Percentiles rank a stretch among this genome's conserved stretches.
Evolutionary conservation across 2,113 vertebrate genomes (phyloP).

Genomic region (Malaclemys terrapin): DNA sequence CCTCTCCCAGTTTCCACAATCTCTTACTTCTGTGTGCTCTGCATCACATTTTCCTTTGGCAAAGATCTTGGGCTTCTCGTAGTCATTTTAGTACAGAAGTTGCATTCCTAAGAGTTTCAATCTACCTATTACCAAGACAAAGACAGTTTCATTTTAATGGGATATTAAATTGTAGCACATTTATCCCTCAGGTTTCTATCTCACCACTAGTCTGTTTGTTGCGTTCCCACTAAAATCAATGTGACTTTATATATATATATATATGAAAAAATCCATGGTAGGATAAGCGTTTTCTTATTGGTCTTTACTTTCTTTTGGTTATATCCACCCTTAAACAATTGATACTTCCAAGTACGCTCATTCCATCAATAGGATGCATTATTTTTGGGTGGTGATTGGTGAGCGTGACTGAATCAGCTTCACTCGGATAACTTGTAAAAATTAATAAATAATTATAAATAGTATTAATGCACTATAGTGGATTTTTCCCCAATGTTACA

Average conservation of each 20-base stretch:
- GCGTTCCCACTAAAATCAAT: background rate
- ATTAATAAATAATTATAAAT: background rate
- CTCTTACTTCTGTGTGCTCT: background rate
- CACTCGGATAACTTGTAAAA: background rate
- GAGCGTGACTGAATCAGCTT: background rate
- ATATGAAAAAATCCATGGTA: background rate
- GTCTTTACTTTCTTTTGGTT: background rate
- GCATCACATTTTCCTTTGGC: background rate
- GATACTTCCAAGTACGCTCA: background rate
- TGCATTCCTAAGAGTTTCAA: background rate
- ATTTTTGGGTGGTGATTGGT: background rate
- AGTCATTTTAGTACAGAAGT: background rate
- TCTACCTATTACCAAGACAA: background rate
- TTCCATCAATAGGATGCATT: background rate
- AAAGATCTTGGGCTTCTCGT: background rate
- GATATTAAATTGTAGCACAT: background rate
- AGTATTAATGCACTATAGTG: background rate
- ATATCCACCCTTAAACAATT: background rate
- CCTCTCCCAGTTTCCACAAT: background rate
- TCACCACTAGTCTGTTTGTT: background rate
- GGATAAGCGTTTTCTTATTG: rapidly evolving
- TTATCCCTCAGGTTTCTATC: background rate
- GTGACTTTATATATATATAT: background rate
- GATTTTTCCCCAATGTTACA: background rate
- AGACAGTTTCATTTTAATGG: background rate